These are phyloP conservation scores for Diploscapter pachys DNA, from an alignment of 1,140 invertebrate species.

Conservation along the genomic window DNA sequence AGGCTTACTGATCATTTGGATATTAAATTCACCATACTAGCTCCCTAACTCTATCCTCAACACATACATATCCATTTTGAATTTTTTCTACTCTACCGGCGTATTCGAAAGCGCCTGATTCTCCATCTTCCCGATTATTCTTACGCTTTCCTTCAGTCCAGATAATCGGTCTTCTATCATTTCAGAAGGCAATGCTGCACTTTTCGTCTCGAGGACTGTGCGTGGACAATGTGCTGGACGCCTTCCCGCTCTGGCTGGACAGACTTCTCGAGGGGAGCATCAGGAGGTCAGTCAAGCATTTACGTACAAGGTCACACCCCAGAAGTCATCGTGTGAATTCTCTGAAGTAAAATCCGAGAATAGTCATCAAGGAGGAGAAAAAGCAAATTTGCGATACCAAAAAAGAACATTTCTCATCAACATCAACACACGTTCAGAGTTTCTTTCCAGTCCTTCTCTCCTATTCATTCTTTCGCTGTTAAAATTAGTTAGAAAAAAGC, in stretches of 20 bases:
- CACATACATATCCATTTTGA: no score
- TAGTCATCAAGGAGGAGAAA: neutral
- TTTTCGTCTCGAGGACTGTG: conserved; percentile 35
- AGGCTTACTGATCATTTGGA: no score
- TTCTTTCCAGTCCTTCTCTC: no score
- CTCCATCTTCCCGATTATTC: no score
- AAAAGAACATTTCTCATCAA: neutral
- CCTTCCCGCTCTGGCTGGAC: conserved; percentile 91
- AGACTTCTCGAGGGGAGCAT: conserved; percentile 90
- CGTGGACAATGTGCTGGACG: conserved; percentile 77
- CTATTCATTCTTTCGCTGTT: no score
- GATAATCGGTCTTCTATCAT: neutral
- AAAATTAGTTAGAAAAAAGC: no score
- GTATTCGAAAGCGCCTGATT: no score
- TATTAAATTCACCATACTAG: no score
- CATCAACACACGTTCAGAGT: no score
- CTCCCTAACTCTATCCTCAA: no score
- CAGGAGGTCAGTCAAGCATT: conserved; percentile 65
- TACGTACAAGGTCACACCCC: neutral
- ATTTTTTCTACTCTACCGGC: no score
- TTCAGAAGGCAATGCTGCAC: conserved; percentile 20
- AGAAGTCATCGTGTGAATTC: neutral
- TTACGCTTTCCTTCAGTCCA: no score
- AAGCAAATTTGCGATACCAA: neutral
- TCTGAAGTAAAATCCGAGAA: neutral